A percentile compares a stretch with the other conserved stretches of the same genome.
Conservation (phyloP, 1,140 invertebrate genomes). For the Drosophila obscura region DNA sequence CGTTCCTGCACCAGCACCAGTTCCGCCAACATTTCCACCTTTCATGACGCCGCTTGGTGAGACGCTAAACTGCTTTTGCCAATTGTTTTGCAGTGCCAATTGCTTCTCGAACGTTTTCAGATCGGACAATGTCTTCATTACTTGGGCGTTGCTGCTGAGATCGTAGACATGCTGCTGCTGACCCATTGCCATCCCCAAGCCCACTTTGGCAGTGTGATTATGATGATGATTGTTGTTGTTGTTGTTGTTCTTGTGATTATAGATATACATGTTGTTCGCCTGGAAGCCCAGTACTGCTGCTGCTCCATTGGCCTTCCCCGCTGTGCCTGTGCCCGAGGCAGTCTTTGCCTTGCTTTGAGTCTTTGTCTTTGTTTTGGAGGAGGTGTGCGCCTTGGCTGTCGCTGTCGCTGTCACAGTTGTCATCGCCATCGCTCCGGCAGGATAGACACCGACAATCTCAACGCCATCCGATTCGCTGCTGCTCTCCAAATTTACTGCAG, state of each 20-base stretch:
- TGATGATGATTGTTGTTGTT: no score
- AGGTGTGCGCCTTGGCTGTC: slow-evolving; percentile 11
- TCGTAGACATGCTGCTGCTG: slow-evolving; percentile 30
- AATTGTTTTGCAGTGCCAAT: slow-evolving; percentile 32
- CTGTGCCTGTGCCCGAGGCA: slow-evolving; percentile 4
- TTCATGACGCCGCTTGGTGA: slow-evolving; percentile 28
- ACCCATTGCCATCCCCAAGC: background rate
- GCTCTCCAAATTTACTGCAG: slow-evolving; percentile 50
- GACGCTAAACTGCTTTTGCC: slow-evolving; percentile 22
- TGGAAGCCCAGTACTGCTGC: slow-evolving; percentile 35
- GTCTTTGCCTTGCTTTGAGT: slow-evolving; percentile 20
- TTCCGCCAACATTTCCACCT: background rate
- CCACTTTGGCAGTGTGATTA: slow-evolving; percentile 10
- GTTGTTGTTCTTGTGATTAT: slow-evolving; percentile 47
- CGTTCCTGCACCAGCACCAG: slow-evolving; percentile 12
- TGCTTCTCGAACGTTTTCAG: slow-evolving; percentile 55
- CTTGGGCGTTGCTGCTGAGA: slow-evolving; percentile 46
- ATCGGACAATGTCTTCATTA: slow-evolving; percentile 53
- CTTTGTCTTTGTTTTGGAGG: slow-evolving; percentile 45
- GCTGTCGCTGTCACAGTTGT: slow-evolving; percentile 3
- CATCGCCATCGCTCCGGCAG: slow-evolving; percentile 31
- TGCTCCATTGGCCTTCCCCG: slow-evolving; percentile 32
- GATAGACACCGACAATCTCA: slow-evolving; percentile 74
- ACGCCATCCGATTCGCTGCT: slow-evolving; percentile 80
- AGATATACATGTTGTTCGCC: slow-evolving; percentile 58